Conservation (phyloP, 2,797 vertebrate genomes). For the Chelidonichthys spinosus region DNA sequence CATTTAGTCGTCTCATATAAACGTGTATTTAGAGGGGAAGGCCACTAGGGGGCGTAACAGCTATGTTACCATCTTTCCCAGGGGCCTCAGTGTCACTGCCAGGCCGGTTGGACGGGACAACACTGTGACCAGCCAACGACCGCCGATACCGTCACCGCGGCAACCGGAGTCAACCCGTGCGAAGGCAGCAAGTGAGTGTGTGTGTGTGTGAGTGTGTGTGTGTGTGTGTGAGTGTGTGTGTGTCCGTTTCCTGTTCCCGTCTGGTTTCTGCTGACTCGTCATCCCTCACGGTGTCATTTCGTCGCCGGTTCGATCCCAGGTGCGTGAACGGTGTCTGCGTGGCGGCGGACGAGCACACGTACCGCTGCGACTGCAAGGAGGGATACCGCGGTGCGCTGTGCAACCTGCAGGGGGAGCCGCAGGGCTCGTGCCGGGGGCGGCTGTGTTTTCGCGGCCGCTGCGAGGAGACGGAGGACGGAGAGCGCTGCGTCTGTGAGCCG, state of each 20-base stretch:
- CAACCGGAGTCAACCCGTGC: conserved; percentile 82
- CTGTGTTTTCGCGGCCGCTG: conserved; percentile 89
- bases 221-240: too few relatives aligned
- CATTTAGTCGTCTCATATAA: too few relatives aligned
- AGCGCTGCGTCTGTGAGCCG: conserved; percentile 88
- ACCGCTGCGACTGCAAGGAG: conserved; percentile 91
- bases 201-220: not conserved
- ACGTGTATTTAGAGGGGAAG: too few relatives aligned
- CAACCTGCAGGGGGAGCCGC: conserved; percentile 85
- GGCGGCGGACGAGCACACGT: conserved; percentile 88
- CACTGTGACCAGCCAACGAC: conserved; percentile 89
- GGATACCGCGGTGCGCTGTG: conserved; percentile 91
- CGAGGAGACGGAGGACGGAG: conserved; percentile 80
- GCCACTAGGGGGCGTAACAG: not conserved
- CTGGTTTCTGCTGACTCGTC: not conserved
- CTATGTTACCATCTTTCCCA: conserved; percentile 17
- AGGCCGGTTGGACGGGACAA: conserved; percentile 90
- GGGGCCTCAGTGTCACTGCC: conserved; percentile 92
- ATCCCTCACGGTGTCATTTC: not conserved
- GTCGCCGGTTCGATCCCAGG: conserved; percentile 70
- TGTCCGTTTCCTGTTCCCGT: too few relatives aligned
- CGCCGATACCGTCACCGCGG: conserved; percentile 55
- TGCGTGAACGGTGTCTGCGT: conserved; percentile 91
- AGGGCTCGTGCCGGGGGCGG: conserved; percentile 51
- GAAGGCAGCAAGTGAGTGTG: conserved; percentile 91